A percentile compares a stretch with the other conserved stretches of the same genome.
Evolutionary conservation across 2,888 invertebrate genomes (phyloP).

Genomic region (Apotomis betuletana): DNA sequence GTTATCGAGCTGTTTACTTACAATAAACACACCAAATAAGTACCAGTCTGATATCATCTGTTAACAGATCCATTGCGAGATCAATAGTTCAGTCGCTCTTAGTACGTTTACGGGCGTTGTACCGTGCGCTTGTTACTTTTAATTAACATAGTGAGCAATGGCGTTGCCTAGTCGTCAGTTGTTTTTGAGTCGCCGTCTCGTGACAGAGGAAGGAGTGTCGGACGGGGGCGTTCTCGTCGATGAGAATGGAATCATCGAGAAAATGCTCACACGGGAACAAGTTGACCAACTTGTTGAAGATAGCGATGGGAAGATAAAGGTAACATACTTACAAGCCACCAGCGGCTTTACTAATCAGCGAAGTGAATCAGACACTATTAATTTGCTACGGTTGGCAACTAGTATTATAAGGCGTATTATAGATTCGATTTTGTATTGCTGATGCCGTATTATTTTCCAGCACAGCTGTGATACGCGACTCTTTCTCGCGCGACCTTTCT

Average conservation of each 20-base stretch:
- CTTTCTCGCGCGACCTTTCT: no score
- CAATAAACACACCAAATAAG: constrained; percentile 32
- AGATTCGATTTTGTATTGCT: background rate
- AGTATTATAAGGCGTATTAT: background rate
- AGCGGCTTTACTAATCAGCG: background rate
- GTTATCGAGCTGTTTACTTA: constrained; percentile 37
- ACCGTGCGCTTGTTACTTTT: constrained; percentile 42
- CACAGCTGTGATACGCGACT: no score
- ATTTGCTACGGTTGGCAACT: background rate
- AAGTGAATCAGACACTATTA: background rate
- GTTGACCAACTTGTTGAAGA: constrained; percentile 75
- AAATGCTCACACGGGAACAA: constrained; percentile 76
- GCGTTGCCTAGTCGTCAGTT: constrained; percentile 62
- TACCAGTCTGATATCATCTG: constrained; percentile 37
- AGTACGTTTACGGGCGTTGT: constrained; percentile 48
- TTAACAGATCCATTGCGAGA: constrained; percentile 43
- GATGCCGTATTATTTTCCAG: background rate
- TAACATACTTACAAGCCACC: constrained; percentile 52
- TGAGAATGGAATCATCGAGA: constrained; percentile 83
- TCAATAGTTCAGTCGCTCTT: constrained; percentile 43
- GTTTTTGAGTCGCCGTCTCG: constrained; percentile 78
- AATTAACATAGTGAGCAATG: constrained; percentile 50
- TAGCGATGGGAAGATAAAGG: constrained; percentile 79
- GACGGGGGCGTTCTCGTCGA: constrained; percentile 85
- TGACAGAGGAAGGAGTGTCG: constrained; percentile 77